Conservation (phyloP, 2,113 vertebrate genomes). For the Apaloderma vittatum region DNA sequence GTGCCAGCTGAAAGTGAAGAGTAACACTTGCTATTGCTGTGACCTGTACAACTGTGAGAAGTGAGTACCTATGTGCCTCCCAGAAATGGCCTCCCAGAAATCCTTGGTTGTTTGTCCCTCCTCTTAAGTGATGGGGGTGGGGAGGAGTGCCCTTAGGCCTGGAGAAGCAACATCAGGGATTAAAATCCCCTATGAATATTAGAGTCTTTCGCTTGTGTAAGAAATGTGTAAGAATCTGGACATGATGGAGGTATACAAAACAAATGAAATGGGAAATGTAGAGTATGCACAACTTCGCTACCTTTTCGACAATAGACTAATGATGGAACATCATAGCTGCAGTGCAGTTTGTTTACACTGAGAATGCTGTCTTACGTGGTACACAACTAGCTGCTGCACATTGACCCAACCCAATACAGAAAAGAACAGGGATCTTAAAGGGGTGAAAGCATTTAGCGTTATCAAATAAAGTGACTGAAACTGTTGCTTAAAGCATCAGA, state of each 20-base stretch:
- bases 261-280: neutral
- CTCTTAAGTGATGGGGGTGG: neutral
- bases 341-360: neutral
- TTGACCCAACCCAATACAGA: neutral
- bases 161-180: neutral
- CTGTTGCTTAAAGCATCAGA: neutral
- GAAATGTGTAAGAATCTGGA: neutral
- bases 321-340: neutral
- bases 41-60: slow-evolving; percentile 91
- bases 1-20: slow-evolving; percentile 88
- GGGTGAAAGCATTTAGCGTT: neutral
- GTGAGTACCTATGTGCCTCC: slow-evolving; percentile 78
- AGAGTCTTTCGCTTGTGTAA: neutral
- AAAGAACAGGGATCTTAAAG: neutral
- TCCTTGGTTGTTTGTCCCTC: neutral
- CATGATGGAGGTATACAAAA: neutral
- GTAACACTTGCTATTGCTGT: slow-evolving; percentile 96
- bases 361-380: neutral
- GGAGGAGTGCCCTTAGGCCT: neutral
- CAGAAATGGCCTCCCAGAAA: neutral
- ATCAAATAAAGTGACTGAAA: neutral
- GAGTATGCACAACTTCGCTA: neutral
- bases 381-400: neutral
- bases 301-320: neutral
- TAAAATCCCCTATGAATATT: neutral